Evolutionary conservation across 92 coral and sea anemone genomes (phyloP), one percentile per base, ranked within the genome.

Genomic region (Montipora capitata): DNA sequence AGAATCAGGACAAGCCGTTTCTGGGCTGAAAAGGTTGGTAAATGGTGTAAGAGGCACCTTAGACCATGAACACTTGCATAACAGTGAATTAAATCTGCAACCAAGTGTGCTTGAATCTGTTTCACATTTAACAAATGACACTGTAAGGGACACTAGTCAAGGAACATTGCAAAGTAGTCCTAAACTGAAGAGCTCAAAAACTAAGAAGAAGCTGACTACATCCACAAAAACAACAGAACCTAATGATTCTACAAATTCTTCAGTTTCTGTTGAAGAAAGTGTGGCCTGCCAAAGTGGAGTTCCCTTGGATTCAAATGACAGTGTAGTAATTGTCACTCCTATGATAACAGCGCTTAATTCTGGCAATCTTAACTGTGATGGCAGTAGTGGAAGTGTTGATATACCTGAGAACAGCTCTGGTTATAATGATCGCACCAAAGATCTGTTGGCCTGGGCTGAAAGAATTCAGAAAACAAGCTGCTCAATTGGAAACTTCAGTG

Each of bases 401-500:
- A 41, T 13, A 27, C 79, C 58, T 2, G 70, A 59, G 13, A 56
- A 72, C 16, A 81, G 49, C 35, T 78, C 84, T 9, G 43, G 39
- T 63, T 88, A 89, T 40, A 80, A 70, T 88, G 90, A 84, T 64
- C 88, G 87, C 12, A 81, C 81, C 67, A 92, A 75, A 63, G 95
- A 89, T 16, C 76, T 92, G 13, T 68, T 89, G 18, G 49, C 85
- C 40, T 93, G 93, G 96, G 91, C 96, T 15, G 88, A 89, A 52
- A 90, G 88, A 62, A 76, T 93, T 17, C 85, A 86, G 51, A 89
- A 88, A 68, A 89, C 89, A n/a, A 93, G 96, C 38, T 89, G 93
- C 65, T 93, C 96, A 0, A 79, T 93, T 35, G 96, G 96, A 13
- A 92, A 91, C 79, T 94, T 94, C 81, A 92, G 93, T 27, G 90